Evolutionary conservation across 2,888 invertebrate genomes (phyloP).

Genomic region (Hermaeophaga mercurialis): DNA sequence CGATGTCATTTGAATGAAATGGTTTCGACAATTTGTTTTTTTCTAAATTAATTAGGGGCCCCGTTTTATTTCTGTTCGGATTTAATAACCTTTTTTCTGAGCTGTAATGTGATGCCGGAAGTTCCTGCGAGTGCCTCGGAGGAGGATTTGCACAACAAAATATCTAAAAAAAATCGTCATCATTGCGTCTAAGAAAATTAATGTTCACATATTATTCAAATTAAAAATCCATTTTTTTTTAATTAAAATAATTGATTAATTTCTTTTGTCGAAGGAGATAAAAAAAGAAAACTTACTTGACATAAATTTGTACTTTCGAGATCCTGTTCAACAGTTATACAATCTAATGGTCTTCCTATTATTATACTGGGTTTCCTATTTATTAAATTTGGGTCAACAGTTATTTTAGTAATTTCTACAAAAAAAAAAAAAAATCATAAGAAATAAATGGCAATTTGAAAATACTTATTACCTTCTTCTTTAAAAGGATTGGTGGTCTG

Average conservation of each 20-base stretch:
- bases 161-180: constrained; percentile 48
- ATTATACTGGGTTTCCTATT: constrained; percentile 44
- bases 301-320: constrained; percentile 50
- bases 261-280: too few relatives aligned
- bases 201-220: too few relatives aligned
- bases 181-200: too few relatives aligned
- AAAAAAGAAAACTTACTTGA: too few relatives aligned
- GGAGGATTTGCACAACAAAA: constrained; percentile 50
- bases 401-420: constrained; percentile 44
- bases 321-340: constrained; percentile 49
- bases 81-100: constrained; percentile 45
- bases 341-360: constrained; percentile 52
- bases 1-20: constrained; percentile 55
- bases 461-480: constrained; percentile 46
- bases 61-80: constrained; percentile 47
- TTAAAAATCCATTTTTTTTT: too few relatives aligned
- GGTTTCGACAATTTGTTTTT: constrained; percentile 53
- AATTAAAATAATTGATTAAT: too few relatives aligned
- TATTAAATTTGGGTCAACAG: constrained; percentile 44
- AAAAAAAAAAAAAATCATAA: constrained; percentile 13
- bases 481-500: constrained; percentile 44
- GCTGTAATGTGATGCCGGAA: constrained; percentile 35
- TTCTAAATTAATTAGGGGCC: constrained; percentile 41
- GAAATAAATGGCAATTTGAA: too few relatives aligned
- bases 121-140: constrained; percentile 32